A percentile compares a stretch with the other conserved stretches of the same genome.
Conservation (phyloP, 2,113 vertebrate species). For the Aix galericulata region DNA sequence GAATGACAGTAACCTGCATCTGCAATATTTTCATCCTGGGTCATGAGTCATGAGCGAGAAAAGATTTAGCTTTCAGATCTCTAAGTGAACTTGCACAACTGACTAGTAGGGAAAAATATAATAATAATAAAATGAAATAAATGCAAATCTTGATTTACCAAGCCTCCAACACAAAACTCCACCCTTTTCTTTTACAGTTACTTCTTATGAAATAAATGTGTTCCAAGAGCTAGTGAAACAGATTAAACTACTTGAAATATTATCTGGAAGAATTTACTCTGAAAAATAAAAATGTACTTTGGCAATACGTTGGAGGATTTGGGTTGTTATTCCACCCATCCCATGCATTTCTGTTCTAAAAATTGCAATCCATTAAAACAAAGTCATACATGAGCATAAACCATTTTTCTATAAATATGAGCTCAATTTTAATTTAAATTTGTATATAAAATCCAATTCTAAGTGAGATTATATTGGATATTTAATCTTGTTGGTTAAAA, state of each 20-base stretch:
- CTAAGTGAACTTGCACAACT: neutral
- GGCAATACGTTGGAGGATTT: neutral
- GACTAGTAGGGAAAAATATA: neutral
- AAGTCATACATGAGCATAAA: neutral
- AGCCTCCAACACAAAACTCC: neutral
- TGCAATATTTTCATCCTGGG: neutral
- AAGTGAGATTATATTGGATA: neutral
- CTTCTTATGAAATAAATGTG: neutral
- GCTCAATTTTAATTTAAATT: neutral
- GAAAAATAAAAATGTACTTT: neutral
- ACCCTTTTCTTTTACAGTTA: neutral
- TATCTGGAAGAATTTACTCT: neutral
- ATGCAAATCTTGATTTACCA: neutral
- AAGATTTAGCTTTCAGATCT: neutral
- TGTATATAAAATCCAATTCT: neutral
- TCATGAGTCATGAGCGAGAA: neutral
- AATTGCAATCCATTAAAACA: neutral
- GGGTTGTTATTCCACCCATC: neutral
- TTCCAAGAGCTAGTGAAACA: neutral
- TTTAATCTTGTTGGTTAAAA: neutral
- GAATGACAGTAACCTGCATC: neutral
- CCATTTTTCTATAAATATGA: neutral
- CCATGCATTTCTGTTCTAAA: neutral
- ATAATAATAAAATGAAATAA: neutral
- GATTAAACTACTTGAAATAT: neutral